Evolutionary conservation across 2,113 vertebrate species (phyloP), one percentile per base, ranked within the genome.

Genomic region (Aegithalos caudatus): DNA sequence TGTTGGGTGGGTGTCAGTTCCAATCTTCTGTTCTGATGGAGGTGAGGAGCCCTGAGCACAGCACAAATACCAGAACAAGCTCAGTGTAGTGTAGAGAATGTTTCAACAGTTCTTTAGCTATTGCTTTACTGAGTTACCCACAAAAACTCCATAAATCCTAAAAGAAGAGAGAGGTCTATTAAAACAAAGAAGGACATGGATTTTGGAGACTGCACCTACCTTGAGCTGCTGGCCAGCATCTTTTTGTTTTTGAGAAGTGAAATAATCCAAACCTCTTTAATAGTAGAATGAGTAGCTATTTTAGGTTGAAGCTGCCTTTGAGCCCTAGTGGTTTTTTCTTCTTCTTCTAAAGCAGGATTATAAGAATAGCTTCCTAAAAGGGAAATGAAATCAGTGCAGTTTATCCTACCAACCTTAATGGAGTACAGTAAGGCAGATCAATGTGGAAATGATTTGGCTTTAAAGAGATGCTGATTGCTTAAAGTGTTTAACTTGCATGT

Each of bases 341-440:
- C 17, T 47, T 77, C 61, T 76, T 86, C 82, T 95, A 88, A 95
- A 96, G 92, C 79, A 88, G 88, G 92, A 88, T 97, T 95, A 96
- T 92, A 82, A 88, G 54, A 86, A 90, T 94, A 92, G 56, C 82
- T 96, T 97, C 79, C 72, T 94, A 88, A 93, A 95, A 92, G 91
- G 82, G 79, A 95, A 92, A 92, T 94, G 71, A 94, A 97, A 94
- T 96, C 79, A 90, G 82, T 62, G 33, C 37, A 42, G 62, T 94
- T 97, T 88, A 93, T 96, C 90, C 79, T 93, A 28, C 88, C 79
- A 93, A 10, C 50, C 76, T 86, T 92, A 90, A 62, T 94, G 79
- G 62, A 80, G 62, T 93, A 57, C 37, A 53, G 78, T 69, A 73
- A 62, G 38, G 64, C 79, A 86, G 74, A 82, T 82, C 57, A 82